Evolutionary conservation across 30 jellyfish, hydroid and myxozoan species (phyloP), one percentile per base, ranked within the genome.

Genomic region (Aurelia sp.): DNA sequence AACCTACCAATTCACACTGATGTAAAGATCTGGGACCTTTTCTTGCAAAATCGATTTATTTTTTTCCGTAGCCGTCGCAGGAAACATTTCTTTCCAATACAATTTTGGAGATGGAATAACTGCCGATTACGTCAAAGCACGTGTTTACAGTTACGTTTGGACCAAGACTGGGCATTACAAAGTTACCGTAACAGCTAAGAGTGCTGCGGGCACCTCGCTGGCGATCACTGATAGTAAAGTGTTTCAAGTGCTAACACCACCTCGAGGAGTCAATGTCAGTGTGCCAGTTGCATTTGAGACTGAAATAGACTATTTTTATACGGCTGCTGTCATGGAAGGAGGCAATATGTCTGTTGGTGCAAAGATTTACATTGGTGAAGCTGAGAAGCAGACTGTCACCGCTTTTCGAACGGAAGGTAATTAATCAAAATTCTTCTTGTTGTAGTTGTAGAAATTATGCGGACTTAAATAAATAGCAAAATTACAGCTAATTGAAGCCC

Each of bases 21-120:
- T n/a, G n/a, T n/a, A n/a, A n/a, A n/a, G n/a, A n/a, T n/a, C n/a
- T n/a, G n/a, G n/a, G n/a, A n/a, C n/a, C n/a, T n/a, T n/a, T n/a
- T n/a, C n/a, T n/a, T 41, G 13, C 8, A 41, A 41, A 41, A 6
- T 41, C 4, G 33, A 64, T 16, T 64, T 69, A 22, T 21, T 3
- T 16, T 59, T 59, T 31, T 11, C 22, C 66, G 23, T 37, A 60
- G 76, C 79, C 61, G 67, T 12, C 18, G 63, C 57, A 27, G 19
- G 52, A 9, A 71, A 58, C 79, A 52, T 76, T 13, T 6, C 22
- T 7, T 53, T 69, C 51, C 18, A 48, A 19, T 68, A 48, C 62
- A 40, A 31, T 22, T 82, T 82, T 82, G 91, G 91, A 10, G 91
- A 82, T 71, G 85, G 85, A 11, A n/a, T 23, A 13, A n/a, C 79